Percentiles rank a stretch among this genome's conserved stretches.
These are phyloP conservation scores for Oegoconia quadripuncta DNA, from an alignment of 2,888 invertebrate genomes.

Conservation along the genomic window DNA sequence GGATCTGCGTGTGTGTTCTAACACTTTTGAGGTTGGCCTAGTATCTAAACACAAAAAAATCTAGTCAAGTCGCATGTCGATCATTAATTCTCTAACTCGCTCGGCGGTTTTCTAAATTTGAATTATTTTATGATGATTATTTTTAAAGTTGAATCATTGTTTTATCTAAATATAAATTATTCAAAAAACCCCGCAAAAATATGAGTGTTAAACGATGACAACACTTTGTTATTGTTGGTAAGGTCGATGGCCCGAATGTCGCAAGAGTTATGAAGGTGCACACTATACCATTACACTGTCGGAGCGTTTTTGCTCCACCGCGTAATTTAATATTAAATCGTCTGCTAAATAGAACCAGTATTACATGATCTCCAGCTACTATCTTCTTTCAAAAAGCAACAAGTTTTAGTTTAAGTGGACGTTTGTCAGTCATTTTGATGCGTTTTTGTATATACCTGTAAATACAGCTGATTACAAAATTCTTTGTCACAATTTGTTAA, in stretches of 20 bases:
- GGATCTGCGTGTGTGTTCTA: too few relatives aligned
- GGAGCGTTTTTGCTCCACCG: conserved; percentile 43
- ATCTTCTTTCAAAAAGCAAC: background rate
- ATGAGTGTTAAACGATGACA: too few relatives aligned
- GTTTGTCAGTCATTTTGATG: background rate
- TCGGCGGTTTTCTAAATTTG: too few relatives aligned
- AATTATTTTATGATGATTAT: too few relatives aligned
- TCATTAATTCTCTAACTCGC: too few relatives aligned
- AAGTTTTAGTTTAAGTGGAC: background rate
- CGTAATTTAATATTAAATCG: conserved; percentile 45
- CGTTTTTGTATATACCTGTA: conserved; percentile 18
- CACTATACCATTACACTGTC: conserved; percentile 38
- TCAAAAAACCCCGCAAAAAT: too few relatives aligned
- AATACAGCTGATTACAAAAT: conserved; percentile 18
- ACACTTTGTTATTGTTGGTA: conserved; percentile 41
- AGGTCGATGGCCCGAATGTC: conserved; percentile 43
- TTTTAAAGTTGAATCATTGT: too few relatives aligned
- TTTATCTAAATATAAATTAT: too few relatives aligned
- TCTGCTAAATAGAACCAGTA: conserved; percentile 37
- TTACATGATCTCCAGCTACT: conserved; percentile 12
- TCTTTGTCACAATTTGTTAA: conserved; percentile 15
- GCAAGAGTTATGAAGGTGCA: conserved; percentile 22
- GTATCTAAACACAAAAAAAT: too few relatives aligned
- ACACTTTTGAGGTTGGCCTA: too few relatives aligned
- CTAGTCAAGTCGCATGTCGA: too few relatives aligned